Percentiles rank a stretch among this genome's conserved stretches.
phyloP scores from a whole-genome alignment of 2,888 invertebrate species.

The Perizoma flavofasciatum region DNA sequence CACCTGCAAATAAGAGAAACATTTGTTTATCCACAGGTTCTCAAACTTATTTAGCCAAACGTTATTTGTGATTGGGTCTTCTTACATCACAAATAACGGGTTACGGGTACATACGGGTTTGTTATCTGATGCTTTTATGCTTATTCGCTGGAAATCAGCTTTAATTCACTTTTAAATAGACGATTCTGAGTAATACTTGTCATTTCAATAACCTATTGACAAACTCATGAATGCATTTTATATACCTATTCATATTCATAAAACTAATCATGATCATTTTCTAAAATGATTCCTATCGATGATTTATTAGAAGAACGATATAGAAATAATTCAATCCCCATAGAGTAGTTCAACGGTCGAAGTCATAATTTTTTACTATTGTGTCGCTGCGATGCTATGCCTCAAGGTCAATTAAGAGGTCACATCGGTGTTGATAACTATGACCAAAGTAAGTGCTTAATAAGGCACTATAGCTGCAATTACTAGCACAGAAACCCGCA shows the following conservation, averaged over 20 bases:
- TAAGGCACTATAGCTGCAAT: conserved; percentile 39
- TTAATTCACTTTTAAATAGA: no score
- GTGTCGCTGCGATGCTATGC: conserved; percentile 56
- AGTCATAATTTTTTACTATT: conserved; percentile 49
- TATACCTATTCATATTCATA: no score
- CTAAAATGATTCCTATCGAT: conserved; percentile 5
- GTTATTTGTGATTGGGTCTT: no score
- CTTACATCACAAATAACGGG: no score
- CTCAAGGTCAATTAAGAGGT: conserved; percentile 70
- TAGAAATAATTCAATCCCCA: conserved; percentile 33
- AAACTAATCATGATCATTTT: conserved; percentile 1
- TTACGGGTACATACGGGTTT: no score
- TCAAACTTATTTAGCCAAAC: conserved; percentile 3
- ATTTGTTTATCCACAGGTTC: conserved; percentile 19
- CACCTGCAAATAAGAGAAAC: conserved; percentile 45
- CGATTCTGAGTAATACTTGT: no score
- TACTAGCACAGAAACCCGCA: conserved; percentile 25
- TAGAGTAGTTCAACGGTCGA: conserved; percentile 21
- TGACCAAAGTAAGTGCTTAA: conserved; percentile 43
- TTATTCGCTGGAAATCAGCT: no score
- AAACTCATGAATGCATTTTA: no score
- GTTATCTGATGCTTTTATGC: no score
- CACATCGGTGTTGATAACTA: conserved; percentile 61
- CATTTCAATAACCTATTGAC: no score
- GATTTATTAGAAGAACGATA: conserved; percentile 23